phyloP scores from a whole-genome alignment of 2,797 vertebrate species.

The Xiphorhynchus erythropygius region DNA sequence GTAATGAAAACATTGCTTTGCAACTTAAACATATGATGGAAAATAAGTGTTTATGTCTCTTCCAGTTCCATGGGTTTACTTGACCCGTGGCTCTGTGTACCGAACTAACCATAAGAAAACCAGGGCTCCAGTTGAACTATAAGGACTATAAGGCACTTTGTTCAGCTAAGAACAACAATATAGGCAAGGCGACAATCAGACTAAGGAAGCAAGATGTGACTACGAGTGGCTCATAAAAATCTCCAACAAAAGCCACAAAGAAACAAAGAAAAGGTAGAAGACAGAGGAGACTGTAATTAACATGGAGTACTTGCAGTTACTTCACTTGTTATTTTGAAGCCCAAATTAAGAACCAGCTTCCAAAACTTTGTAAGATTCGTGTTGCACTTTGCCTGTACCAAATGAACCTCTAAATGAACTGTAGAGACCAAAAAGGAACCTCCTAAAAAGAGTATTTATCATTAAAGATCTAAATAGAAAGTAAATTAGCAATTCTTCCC shows the following conservation, averaged over 20 bases:
- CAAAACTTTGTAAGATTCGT: neutral
- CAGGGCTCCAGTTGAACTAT: neutral
- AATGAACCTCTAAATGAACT: neutral
- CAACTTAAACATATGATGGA: neutral
- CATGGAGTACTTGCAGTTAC: neutral
- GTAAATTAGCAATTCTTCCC: neutral
- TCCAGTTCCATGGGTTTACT: neutral
- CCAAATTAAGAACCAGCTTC: neutral
- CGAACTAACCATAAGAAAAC: neutral
- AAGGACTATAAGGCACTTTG: neutral
- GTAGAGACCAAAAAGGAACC: neutral
- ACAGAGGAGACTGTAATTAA: neutral
- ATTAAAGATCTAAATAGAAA: neutral
- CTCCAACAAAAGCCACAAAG: neutral
- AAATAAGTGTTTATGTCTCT: neutral
- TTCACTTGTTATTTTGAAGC: neutral
- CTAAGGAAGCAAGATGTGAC: neutral
- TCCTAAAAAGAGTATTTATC: accelerated
- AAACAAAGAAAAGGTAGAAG: neutral
- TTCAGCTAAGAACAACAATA: neutral
- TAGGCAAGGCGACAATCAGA: neutral
- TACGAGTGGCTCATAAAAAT: neutral
- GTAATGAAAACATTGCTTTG: neutral
- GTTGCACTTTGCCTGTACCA: neutral
- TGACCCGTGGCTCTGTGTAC: neutral